A percentile compares a stretch with the other conserved stretches of the same genome.
Conservation (phyloP, 2,797 vertebrate genomes). For the Cirrhinus molitorella region DNA sequence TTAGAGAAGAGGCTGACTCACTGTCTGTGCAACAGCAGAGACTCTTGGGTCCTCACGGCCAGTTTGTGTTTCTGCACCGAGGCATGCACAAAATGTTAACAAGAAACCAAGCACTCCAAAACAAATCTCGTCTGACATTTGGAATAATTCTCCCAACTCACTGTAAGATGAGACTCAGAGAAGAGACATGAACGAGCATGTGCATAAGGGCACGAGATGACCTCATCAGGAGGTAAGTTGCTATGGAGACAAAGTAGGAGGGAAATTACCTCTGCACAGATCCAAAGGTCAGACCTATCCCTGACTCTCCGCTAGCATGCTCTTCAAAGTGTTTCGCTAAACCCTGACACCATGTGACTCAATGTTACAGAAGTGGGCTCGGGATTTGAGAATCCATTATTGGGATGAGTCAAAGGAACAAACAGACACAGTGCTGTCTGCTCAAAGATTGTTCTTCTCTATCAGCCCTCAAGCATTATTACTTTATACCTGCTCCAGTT, state of each 20-base stretch:
- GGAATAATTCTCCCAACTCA: slow-evolving; percentile 7
- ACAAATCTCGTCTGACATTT: slow-evolving; percentile 36
- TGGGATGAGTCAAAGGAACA: slow-evolving; percentile 31
- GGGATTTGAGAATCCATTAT: slow-evolving; percentile 24
- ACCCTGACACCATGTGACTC: slow-evolving; percentile 15
- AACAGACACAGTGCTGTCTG: slow-evolving; percentile 1
- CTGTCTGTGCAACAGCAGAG: not conserved
- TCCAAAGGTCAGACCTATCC: slow-evolving; percentile 49
- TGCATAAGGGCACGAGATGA: slow-evolving; percentile 21
- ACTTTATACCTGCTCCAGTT: not conserved
- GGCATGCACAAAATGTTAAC: slow-evolving; percentile 24
- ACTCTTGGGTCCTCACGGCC: slow-evolving; percentile 13
- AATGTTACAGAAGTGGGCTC: slow-evolving; percentile 3
- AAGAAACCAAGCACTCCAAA: slow-evolving; percentile 37
- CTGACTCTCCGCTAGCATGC: slow-evolving; percentile 23
- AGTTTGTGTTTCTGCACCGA: slow-evolving; percentile 31
- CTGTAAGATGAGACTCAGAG: slow-evolving; percentile 7
- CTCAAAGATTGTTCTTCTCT: slow-evolving; percentile 20
- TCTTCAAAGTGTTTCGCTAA: slow-evolving; percentile 23
- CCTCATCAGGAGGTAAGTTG: slow-evolving; percentile 49
- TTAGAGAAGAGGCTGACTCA: slow-evolving; percentile 34
- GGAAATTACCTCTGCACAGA: slow-evolving; percentile 52
- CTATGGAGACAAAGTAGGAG: slow-evolving; percentile 52
- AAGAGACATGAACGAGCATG: slow-evolving; percentile 35
- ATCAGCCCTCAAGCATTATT: not conserved